These are phyloP conservation scores for Cyanoramphus novaezelandiae DNA, from an alignment of 2,113 vertebrate species.

Conservation along the genomic window DNA sequence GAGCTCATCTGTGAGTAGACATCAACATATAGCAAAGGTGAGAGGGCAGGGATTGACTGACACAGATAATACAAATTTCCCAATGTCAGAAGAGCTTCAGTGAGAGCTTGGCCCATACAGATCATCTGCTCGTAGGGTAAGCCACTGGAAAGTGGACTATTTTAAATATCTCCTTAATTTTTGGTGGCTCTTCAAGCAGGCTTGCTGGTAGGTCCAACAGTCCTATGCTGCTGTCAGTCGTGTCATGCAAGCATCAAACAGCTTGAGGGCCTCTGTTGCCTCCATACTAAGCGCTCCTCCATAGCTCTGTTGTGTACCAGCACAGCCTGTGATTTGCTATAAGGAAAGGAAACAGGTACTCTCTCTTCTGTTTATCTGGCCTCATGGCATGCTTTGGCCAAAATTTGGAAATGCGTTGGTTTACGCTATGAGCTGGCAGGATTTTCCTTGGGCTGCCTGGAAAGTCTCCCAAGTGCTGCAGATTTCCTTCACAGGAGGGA, in stretches of 20 bases:
- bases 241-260: background rate
- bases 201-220: rapidly evolving
- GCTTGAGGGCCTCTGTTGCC: background rate
- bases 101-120: background rate
- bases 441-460: background rate
- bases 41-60: background rate
- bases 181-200: no score
- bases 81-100: background rate
- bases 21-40: rapidly evolving
- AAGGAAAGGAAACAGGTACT: background rate
- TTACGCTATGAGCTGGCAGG: background rate
- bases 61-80: background rate
- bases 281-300: background rate
- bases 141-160: no score
- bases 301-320: background rate
- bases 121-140: background rate
- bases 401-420: background rate
- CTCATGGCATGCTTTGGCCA: background rate
- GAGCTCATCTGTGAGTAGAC: background rate
- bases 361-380: background rate
- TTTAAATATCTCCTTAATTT: background rate
- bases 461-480: background rate
- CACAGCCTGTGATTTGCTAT: background rate
- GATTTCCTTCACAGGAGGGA: background rate
- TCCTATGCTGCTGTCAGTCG: rapidly evolving